A percentile compares a stretch with the other conserved stretches of the same genome.
These are phyloP conservation scores for Smittia sp. DNA, from an alignment of 2,888 invertebrate genomes.

Conservation along the genomic window DNA sequence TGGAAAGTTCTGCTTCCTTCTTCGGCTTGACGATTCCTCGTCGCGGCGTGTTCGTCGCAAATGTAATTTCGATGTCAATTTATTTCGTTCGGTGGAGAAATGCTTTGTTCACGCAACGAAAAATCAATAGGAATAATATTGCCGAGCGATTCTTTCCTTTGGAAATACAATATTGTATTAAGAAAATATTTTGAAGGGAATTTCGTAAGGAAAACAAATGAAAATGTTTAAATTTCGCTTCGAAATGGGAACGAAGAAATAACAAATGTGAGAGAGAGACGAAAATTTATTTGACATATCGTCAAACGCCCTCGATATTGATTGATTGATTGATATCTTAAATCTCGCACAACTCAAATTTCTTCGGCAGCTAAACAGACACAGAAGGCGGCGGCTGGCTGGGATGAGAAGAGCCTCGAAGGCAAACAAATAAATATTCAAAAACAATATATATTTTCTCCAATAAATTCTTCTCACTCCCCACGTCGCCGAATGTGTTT, in stretches of 20 bases:
- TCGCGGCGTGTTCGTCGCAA: neutral
- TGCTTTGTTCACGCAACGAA: conserved; percentile 28
- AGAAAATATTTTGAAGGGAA: conserved; percentile 25
- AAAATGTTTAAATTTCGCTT: neutral
- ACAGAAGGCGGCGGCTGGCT: neutral
- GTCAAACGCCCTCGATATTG: conserved; percentile 26
- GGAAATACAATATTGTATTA: conserved; percentile 20
- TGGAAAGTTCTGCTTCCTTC: neutral
- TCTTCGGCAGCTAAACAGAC: neutral
- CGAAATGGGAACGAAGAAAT: neutral
- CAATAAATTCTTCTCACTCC: neutral
- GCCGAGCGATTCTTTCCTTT: conserved; percentile 11
- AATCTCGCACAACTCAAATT: conserved; percentile 27
- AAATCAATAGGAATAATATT: conserved; percentile 7
- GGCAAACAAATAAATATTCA: conserved; percentile 34
- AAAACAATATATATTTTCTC: conserved; percentile 23
- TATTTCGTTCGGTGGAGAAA: conserved; percentile 24
- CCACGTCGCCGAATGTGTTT: neutral
- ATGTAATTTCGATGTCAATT: conserved; percentile 35
- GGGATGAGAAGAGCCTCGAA: neutral
- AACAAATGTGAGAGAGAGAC: conserved; percentile 9
- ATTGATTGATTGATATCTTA: conserved; percentile 40
- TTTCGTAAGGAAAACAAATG: neutral
- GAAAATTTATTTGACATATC: conserved; percentile 37
- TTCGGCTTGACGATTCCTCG: too few relatives aligned